Conservation (phyloP, 1,140 invertebrate species). For the Gerris buenoi region DNA sequence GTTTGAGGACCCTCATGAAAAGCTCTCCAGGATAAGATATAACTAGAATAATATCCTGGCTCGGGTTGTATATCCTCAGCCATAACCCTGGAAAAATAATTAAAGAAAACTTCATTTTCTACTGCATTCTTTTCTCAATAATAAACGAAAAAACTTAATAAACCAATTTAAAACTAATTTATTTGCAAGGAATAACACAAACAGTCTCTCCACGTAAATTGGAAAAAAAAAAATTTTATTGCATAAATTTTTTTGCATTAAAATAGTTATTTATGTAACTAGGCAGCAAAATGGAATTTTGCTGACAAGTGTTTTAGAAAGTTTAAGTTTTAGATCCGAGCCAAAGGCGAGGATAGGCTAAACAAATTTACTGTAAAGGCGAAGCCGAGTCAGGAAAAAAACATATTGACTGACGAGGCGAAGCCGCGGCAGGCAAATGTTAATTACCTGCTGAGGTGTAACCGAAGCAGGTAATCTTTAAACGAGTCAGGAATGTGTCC, state of each 20-base stretch:
- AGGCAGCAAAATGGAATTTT: not conserved
- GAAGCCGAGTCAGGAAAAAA: not conserved
- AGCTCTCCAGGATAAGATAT: slow-evolving; percentile 83
- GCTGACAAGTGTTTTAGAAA: not conserved
- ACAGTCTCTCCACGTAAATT: no score
- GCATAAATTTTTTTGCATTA: not conserved
- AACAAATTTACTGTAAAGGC: not conserved
- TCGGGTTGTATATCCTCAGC: slow-evolving; percentile 47
- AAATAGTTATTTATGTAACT: not conserved
- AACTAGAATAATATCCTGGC: slow-evolving; percentile 56
- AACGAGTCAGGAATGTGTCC: no score
- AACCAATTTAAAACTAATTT: no score
- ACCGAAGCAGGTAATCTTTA: no score
- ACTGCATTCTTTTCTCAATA: no score
- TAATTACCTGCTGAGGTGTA: not conserved
- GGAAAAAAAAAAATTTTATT: no score
- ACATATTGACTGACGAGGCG: not conserved
- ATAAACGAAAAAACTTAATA: no score
- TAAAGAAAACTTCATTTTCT: no score
- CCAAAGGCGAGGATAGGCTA: not conserved
- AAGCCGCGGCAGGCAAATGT: not conserved
- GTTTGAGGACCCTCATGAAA: slow-evolving; percentile 72
- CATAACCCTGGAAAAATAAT: slow-evolving; percentile 46
- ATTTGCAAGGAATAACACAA: no score
- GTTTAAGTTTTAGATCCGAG: not conserved